Evolutionary conservation across 1,140 invertebrate species (phyloP).

Genomic region (Sycobia sp.): DNA sequence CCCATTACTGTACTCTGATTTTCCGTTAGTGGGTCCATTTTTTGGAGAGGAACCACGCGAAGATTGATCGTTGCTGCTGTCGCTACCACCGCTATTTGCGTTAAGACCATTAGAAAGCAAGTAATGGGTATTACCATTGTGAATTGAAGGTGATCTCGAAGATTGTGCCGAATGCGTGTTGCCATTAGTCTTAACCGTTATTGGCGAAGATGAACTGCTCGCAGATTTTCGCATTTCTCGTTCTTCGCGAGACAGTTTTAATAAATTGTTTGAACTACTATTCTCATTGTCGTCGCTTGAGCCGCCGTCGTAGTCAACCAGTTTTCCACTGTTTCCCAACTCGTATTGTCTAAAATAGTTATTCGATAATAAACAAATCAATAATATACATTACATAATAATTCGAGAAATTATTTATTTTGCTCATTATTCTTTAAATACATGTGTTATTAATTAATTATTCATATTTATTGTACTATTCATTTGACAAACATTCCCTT

Average conservation of each 20-base stretch:
- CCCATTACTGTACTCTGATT: constrained; percentile 19
- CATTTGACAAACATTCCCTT: no score
- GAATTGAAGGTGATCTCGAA: constrained; percentile 9
- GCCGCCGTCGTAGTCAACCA: constrained; percentile 54
- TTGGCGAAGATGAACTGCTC: constrained; percentile 9
- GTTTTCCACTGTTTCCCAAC: constrained; percentile 43
- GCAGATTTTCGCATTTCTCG: constrained; percentile 8
- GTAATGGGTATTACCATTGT: constrained; percentile 13
- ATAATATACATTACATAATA: no score
- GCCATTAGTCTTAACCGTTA: constrained; percentile 6
- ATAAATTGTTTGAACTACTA: neutral
- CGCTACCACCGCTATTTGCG: neutral
- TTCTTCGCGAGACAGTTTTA: neutral
- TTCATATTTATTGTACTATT: no score
- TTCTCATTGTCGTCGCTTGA: constrained; percentile 58
- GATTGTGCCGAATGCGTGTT: neutral
- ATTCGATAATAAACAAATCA: no score
- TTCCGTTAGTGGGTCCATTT: constrained; percentile 5
- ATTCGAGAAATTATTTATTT: no score
- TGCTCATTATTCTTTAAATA: no score
- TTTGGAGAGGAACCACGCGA: constrained; percentile 18
- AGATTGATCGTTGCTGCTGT: constrained; percentile 8
- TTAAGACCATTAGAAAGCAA: constrained; percentile 4
- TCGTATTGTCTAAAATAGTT: constrained; percentile 19
- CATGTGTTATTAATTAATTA: no score